These are phyloP conservation scores for Neoitamus cyanurus DNA, from an alignment of 2,888 invertebrate genomes.

Conservation along the genomic window DNA sequence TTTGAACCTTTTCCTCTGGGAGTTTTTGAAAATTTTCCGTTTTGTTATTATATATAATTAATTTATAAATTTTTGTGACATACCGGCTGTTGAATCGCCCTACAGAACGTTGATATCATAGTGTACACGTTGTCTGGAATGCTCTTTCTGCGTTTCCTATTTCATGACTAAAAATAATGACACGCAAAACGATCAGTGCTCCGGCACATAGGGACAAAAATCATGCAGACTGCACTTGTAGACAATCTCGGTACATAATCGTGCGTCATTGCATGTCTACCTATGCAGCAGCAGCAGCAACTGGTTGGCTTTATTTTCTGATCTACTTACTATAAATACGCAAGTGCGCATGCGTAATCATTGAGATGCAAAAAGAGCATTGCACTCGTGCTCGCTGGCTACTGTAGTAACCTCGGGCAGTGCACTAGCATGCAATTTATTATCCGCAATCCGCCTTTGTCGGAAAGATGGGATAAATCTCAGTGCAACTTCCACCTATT, in stretches of 20 bases:
- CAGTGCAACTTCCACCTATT: background rate
- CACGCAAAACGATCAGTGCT: background rate
- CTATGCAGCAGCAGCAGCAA: background rate
- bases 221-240: background rate
- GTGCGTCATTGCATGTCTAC: background rate
- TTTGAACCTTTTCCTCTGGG: too few relatives aligned
- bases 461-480: background rate
- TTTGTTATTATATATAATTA: too few relatives aligned
- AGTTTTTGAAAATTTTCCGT: too few relatives aligned
- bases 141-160: background rate
- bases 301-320: conserved; percentile 16
- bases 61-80: background rate
- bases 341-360: conserved; percentile 30
- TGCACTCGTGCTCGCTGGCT: background rate
- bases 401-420: background rate
- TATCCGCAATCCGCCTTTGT: background rate
- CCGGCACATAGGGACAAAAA: background rate
- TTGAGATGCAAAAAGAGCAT: background rate
- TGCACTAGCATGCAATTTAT: background rate
- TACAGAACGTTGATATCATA: background rate
- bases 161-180: conserved; percentile 34
- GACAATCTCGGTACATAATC: background rate
- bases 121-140: conserved; percentile 1
- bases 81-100: background rate
- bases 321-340: conserved; percentile 39